A percentile compares a stretch with the other conserved stretches of the same genome.
These are phyloP conservation scores for Theristus sp. DNA, from an alignment of 2,888 invertebrate genomes.

Conservation along the genomic window DNA sequence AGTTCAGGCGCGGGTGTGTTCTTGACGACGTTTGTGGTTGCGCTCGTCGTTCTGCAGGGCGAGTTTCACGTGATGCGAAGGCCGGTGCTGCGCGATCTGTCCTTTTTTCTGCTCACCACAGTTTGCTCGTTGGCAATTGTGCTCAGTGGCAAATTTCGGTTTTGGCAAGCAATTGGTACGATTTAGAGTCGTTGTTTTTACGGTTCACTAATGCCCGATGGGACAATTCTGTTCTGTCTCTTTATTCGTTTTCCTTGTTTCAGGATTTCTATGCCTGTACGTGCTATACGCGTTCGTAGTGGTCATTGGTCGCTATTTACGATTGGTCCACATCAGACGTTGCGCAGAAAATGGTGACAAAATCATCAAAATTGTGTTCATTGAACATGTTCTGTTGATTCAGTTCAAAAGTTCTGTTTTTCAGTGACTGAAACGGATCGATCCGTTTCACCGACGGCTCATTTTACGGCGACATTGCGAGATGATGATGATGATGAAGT, in stretches of 20 bases:
- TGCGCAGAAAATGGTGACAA: too few species aligned
- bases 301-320: slow-evolving; percentile 27
- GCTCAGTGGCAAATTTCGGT: slow-evolving; percentile 34
- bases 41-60: slow-evolving; percentile 38
- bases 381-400: too few species aligned
- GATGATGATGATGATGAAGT: too few species aligned
- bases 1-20: slow-evolving; percentile 46
- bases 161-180: slow-evolving; percentile 35
- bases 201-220: background rate
- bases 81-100: slow-evolving; percentile 38
- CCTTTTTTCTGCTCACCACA: slow-evolving; percentile 37
- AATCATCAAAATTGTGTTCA: too few species aligned
- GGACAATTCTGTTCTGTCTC: background rate
- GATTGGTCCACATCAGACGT: background rate
- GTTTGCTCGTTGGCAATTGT: slow-evolving; percentile 38
- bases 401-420: too few species aligned
- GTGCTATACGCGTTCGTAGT: slow-evolving; percentile 37
- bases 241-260: slow-evolving; percentile 6
- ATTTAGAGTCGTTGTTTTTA: background rate
- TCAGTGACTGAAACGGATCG: too few species aligned
- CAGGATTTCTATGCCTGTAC: slow-evolving; percentile 35
- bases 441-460: background rate
- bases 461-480: background rate
- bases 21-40: slow-evolving; percentile 43
- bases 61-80: slow-evolving; percentile 40